Percentiles rank a stretch among this genome's conserved stretches.
phyloP scores from a whole-genome alignment of 2,888 invertebrate species.

The Tetranychus piercei region DNA sequence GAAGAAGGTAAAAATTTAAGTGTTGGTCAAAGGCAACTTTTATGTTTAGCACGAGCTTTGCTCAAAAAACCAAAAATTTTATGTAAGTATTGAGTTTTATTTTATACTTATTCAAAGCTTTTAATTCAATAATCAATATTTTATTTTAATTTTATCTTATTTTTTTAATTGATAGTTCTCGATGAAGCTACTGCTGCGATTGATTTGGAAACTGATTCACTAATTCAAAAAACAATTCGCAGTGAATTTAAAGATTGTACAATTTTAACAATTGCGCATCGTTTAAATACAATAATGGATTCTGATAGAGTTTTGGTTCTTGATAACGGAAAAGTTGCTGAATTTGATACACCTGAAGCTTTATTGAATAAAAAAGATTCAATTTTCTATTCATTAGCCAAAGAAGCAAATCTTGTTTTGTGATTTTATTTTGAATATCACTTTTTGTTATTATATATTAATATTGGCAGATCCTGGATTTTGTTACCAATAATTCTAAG shows the following conservation, averaged over 20 bases:
- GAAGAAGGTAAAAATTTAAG: constrained; percentile 37
- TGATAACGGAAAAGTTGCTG: constrained; percentile 54
- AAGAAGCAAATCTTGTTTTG: constrained; percentile 37
- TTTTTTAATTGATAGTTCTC: constrained; percentile 31
- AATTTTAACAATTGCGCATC: constrained; percentile 31
- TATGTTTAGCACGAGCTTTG: constrained; percentile 36
- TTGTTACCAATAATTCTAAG: no score
- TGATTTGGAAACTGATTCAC: constrained; percentile 34
- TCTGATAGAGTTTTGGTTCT: constrained; percentile 52
- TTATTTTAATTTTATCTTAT: background rate
- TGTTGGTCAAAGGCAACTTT: constrained; percentile 35
- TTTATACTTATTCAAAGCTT: background rate
- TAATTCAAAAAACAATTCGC: constrained; percentile 56
- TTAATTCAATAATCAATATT: background rate
- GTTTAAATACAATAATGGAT: constrained; percentile 21
- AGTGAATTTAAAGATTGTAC: constrained; percentile 68
- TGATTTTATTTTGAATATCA: background rate
- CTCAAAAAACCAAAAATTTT: constrained; percentile 34
- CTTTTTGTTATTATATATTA: background rate
- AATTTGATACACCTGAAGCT: constrained; percentile 54
- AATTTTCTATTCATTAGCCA: constrained; percentile 63
- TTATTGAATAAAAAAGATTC: constrained; percentile 49
- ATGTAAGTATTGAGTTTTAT: background rate
- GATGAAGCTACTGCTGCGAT: constrained; percentile 37
- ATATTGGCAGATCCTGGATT: no score